phyloP scores from a whole-genome alignment of 1,140 invertebrate genomes.

The Lasaia peninsularis region DNA sequence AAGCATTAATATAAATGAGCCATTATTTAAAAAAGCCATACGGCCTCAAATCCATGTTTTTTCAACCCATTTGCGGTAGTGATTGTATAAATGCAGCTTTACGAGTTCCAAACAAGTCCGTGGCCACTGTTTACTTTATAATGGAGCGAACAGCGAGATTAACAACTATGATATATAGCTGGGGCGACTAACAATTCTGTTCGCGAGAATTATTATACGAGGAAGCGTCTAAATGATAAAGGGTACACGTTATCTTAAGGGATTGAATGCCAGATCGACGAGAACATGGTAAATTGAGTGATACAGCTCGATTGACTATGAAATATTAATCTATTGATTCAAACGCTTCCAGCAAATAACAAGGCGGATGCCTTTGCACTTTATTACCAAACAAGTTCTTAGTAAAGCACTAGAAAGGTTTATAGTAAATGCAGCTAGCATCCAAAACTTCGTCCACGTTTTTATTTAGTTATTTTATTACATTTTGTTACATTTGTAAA shows the following conservation, averaged over 20 bases:
- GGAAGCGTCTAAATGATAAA: conserved; percentile 32
- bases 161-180: conserved; percentile 40
- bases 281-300: conserved; percentile 6
- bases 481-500: no score
- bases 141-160: conserved; percentile 33
- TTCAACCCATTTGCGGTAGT: background rate
- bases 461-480: no score
- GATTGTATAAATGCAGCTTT: conserved; percentile 10
- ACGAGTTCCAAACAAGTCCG: conserved; percentile 22
- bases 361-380: background rate
- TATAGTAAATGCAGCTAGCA: no score
- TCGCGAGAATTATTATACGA: conserved; percentile 27
- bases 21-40: no score
- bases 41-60: background rate
- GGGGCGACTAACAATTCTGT: conserved; percentile 30
- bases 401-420: no score
- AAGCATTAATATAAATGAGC: no score
- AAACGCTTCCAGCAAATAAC: background rate
- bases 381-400: no score
- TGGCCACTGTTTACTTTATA: conserved; percentile 35
- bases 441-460: no score
- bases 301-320: conserved; percentile 12
- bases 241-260: conserved; percentile 2
- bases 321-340: background rate
- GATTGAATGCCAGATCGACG: conserved; percentile 10